Evolutionary conservation across 2,113 vertebrate genomes (phyloP), one percentile per base, ranked within the genome.

Genomic region (Helogale parvula): DNA sequence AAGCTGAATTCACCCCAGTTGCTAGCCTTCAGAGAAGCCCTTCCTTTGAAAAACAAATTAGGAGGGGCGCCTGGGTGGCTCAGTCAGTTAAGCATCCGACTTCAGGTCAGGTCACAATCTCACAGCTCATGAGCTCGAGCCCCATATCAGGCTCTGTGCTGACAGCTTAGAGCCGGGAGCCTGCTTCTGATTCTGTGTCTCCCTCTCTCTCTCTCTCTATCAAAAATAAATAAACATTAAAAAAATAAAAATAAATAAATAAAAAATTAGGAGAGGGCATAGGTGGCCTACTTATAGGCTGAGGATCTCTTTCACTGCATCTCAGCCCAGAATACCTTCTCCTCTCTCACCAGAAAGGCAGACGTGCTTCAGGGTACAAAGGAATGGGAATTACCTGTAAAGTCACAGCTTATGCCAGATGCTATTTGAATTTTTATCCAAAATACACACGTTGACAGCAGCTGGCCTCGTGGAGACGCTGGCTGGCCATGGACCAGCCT

Each of bases 201-300:
- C 52, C 15, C 15, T 52, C 52, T 52, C 52, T 52, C 52, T 52
- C 50, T 52, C 15, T 52, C 52, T 52, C 52, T 52, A 15, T 52
- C 52, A 52, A 52, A 52, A 52, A 50, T 17, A 52, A 52, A 52
- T 15, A 50, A 41, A 41, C 41, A 41, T 41, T 52, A 52, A 52
- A 52, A 52, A 52, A 52, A 4, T 15, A 41, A 41, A 52, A 52
- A 4, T 15, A 52, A 15, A 52, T 52, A 54, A 41, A 41, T 41
- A 54, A 2, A 54, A 63, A 25, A 11, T 3, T 1, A 79, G 38
- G 17, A 7, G 33, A 68, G 38, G 35, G 33, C 23, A n/a, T 7
- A 1, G 0, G 3, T 19, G 5, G 12, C 47, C 69, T 31, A 0
- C 12, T 47, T 50, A 35, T 23, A 33, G 21, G n/a, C 35, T 10